Conservation (phyloP, 2,888 invertebrate species). For the Pseudococcus jackbeardsleyi region DNA sequence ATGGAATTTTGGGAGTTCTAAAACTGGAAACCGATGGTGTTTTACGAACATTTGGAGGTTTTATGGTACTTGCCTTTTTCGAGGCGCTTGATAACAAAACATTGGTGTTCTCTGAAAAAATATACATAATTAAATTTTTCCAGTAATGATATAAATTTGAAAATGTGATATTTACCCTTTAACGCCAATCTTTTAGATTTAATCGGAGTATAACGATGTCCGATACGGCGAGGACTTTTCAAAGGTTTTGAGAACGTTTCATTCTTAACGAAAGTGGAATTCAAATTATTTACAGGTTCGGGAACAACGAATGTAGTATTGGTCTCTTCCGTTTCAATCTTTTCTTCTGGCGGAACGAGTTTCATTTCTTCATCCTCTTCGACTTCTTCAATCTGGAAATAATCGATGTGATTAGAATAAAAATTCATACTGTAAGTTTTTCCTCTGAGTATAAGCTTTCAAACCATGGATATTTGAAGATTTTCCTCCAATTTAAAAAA, state of each 20-base stretch:
- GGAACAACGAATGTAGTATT: conserved; percentile 19
- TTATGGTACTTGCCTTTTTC: background rate
- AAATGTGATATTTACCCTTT: background rate
- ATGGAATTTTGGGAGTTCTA: background rate
- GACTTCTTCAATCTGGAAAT: background rate
- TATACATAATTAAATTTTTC: background rate
- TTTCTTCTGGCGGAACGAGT: conserved; percentile 9
- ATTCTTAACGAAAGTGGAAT: background rate
- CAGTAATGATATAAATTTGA: background rate
- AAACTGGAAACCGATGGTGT: background rate
- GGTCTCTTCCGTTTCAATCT: background rate
- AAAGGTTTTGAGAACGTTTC: conserved; percentile 36
- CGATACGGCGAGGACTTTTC: conserved; percentile 57
- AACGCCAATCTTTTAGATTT: conserved; percentile 26
- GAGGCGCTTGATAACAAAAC: background rate
- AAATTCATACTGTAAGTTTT: too few relatives aligned
- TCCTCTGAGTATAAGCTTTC: too few relatives aligned
- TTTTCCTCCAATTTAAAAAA: too few relatives aligned
- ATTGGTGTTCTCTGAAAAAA: conserved; percentile 33
- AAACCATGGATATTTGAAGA: too few relatives aligned
- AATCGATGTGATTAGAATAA: background rate
- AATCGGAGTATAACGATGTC: conserved; percentile 41
- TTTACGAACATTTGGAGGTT: background rate
- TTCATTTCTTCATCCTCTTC: conserved; percentile 52
- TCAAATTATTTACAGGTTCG: conserved; percentile 17